Base-by-base conservation (phyloP, 2,888 invertebrate genomes). In the Dinocampus coccinellae region DNA sequence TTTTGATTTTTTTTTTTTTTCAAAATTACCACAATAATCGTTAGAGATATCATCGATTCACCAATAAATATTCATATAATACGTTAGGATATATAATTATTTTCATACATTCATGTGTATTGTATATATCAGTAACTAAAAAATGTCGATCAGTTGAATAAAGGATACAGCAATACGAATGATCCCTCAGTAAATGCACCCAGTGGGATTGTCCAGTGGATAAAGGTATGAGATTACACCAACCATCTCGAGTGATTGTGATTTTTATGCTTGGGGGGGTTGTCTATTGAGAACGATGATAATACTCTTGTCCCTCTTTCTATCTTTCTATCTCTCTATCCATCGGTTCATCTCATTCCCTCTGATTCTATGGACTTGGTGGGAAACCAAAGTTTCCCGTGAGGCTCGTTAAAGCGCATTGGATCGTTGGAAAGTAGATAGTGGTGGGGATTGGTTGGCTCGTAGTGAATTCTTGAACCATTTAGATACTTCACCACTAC, bases 121-220 rank as follows among this genome's bases (percentile, higher is more conserved):
- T 7, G 3, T 47, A 57, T 13, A 57, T 57, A 29, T 57, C n/a
- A 13, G 9, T 26, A 29, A 57, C 24, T 42, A 22, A 61, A n/a
- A n/a, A 60, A 62, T 52, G 61, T 60, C 69, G 69, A 69, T 69
- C 69, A 42, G 52, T 60, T 29, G 58, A 67, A 34, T 39, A 70
- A 70, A 24, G 22, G 63, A 47, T 36, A 57, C 13, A 66, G 57
- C 57, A 39, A 61, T 57, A 13, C 33, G 39, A 57, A 36, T 64
- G 58, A 64, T 64, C 64, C 57, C 29, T 42, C 24, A 47, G 42
- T 29, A 70, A 62, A 55, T 57, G 64, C 42, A 22, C 64, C 63
- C 64, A 29, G 29, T 39, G 69, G 57, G 22, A 29, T 34, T n/a
- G n/a, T n/a, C n/a, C n/a, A n/a, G n/a, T n/a, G 16, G 13, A 24